Evolutionary conservation across 2,888 invertebrate genomes (phyloP).

Genomic region (Drosophila greeni): DNA sequence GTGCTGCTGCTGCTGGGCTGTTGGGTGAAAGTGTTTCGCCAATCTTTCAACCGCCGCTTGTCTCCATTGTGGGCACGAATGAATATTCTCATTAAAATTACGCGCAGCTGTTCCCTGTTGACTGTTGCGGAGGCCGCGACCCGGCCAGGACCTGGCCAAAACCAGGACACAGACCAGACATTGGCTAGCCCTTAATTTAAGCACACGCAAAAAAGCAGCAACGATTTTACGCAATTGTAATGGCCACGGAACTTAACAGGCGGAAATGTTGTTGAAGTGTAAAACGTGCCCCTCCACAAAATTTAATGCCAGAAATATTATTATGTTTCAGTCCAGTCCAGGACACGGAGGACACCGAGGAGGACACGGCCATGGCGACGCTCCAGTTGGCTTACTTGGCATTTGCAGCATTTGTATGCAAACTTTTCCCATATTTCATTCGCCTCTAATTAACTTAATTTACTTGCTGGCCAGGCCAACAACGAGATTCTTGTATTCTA

Average conservation of each 20-base stretch:
- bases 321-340: constrained; percentile 37
- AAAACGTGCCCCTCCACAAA: constrained; percentile 57
- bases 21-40: constrained; percentile 37
- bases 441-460: constrained; percentile 66
- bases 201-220: constrained; percentile 28
- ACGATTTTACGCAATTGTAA: constrained; percentile 66
- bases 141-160: constrained; percentile 20
- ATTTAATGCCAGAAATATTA: constrained; percentile 57
- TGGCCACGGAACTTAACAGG: constrained; percentile 59
- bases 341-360: constrained; percentile 7
- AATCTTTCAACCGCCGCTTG: constrained; percentile 62
- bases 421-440: constrained; percentile 69
- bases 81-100: constrained; percentile 69
- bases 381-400: constrained; percentile 47
- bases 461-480: constrained; percentile 43
- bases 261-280: constrained; percentile 65
- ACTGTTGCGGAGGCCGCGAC: not conserved
- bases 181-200: constrained; percentile 50
- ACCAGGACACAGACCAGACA: constrained; percentile 31
- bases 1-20: constrained; percentile 52
- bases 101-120: constrained; percentile 52
- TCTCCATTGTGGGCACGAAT: constrained; percentile 63
- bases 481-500: constrained; percentile 13
- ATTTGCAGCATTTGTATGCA: constrained; percentile 57
- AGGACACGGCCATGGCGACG: constrained; percentile 29